phyloP scores from a whole-genome alignment of 2,888 invertebrate genomes.

The Orchesella flavescens region DNA sequence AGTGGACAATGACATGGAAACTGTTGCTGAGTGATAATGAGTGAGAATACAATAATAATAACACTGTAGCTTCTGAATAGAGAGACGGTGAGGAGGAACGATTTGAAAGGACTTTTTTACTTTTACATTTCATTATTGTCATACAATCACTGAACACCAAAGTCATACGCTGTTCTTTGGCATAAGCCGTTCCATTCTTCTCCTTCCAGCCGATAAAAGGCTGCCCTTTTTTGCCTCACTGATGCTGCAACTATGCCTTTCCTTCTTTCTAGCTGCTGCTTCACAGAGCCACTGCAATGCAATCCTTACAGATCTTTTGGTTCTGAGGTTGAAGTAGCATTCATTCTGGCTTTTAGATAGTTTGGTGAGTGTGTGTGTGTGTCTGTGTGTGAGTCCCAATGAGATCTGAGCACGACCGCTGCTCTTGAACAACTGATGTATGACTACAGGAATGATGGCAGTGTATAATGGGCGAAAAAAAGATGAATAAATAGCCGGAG shows the following conservation, averaged over 20 bases:
- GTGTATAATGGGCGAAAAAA: slow-evolving; percentile 45
- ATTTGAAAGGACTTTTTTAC: slow-evolving; percentile 13
- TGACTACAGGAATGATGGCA: slow-evolving; percentile 39
- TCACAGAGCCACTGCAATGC: background rate
- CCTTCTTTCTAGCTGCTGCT: background rate
- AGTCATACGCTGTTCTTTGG: slow-evolving; percentile 27
- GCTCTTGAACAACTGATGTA: slow-evolving; percentile 63
- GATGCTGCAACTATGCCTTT: slow-evolving; percentile 3
- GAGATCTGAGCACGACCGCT: slow-evolving; percentile 54
- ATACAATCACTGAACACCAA: slow-evolving; percentile 46
- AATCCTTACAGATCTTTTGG: background rate
- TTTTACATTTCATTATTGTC: slow-evolving; percentile 49
- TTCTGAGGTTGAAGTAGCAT: slow-evolving; percentile 31
- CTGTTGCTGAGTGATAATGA: slow-evolving; percentile 48
- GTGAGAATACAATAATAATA: slow-evolving; percentile 25
- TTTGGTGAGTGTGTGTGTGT: background rate
- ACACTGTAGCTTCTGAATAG: slow-evolving; percentile 33
- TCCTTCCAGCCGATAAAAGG: slow-evolving; percentile 28
- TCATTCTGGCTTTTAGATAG: background rate
- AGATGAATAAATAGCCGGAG: slow-evolving; percentile 48
- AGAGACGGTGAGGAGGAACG: slow-evolving; percentile 17
- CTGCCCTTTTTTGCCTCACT: background rate
- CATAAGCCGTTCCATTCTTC: slow-evolving; percentile 31
- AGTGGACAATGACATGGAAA: slow-evolving; percentile 33
- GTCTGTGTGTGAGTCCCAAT: background rate